Conservation (phyloP, 2,888 invertebrate genomes). For the Carcina quercana region DNA sequence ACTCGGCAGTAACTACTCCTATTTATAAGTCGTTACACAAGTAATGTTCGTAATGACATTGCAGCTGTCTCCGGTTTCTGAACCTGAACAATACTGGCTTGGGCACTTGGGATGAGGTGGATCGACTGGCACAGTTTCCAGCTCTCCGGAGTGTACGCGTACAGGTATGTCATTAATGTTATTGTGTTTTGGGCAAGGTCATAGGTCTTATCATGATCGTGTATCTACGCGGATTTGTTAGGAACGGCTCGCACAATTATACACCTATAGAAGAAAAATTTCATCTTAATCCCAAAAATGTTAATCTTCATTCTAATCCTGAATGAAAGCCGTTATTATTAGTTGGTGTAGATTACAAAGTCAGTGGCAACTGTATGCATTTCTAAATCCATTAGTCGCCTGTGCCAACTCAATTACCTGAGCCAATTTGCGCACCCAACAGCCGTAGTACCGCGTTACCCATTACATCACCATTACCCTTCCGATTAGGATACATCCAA, state of each 20-base stretch:
- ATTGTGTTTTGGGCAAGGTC: too few relatives aligned
- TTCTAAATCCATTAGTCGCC: slow-evolving; percentile 14
- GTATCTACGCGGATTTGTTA: slow-evolving; percentile 11
- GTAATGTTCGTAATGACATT: slow-evolving; percentile 27
- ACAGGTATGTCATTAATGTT: slow-evolving; percentile 74
- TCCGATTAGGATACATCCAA: slow-evolving; percentile 19
- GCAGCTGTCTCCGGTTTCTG: slow-evolving; percentile 81
- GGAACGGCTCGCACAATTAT: slow-evolving; percentile 18
- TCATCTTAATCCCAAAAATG: too few relatives aligned
- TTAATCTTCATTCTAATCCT: too few relatives aligned
- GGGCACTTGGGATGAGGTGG: slow-evolving; percentile 92
- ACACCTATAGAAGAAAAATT: too few relatives aligned
- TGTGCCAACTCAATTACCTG: slow-evolving; percentile 22
- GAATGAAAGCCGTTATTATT: too few relatives aligned
- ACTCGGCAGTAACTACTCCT: neutral
- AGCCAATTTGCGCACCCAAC: slow-evolving; percentile 21
- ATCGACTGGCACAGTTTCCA: slow-evolving; percentile 88
- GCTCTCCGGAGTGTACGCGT: slow-evolving; percentile 88
- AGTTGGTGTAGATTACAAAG: too few relatives aligned
- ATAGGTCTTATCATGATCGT: neutral
- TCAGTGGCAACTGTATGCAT: slow-evolving; percentile 7
- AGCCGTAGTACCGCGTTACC: slow-evolving; percentile 14
- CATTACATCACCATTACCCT: slow-evolving; percentile 14
- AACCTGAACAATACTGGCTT: slow-evolving; percentile 90
- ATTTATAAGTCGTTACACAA: neutral